A percentile compares a stretch with the other conserved stretches of the same genome.
Conservation (phyloP, 2,797 vertebrate species). For the Anomalospiza imberbis region DNA sequence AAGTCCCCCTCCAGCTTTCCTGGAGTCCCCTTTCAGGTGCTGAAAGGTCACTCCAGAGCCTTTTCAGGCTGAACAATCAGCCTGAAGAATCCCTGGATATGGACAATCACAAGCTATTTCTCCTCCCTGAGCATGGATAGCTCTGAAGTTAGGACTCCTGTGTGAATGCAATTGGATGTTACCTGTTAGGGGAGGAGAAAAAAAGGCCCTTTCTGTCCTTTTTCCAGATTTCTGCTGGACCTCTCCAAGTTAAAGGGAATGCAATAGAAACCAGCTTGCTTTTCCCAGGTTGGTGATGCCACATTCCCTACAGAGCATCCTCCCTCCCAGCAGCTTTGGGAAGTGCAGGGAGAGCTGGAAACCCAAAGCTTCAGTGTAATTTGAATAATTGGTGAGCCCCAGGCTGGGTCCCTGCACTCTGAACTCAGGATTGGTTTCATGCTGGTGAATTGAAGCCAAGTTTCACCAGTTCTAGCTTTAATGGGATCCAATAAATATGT, state of each 20-base stretch:
- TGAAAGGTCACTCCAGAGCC: neutral
- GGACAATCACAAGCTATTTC: neutral
- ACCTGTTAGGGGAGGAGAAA: neutral
- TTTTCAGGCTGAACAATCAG: neutral
- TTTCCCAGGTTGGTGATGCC: neutral
- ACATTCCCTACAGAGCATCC: neutral
- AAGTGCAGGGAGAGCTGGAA: neutral
- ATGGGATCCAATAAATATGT: neutral
- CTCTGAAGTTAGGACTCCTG: neutral
- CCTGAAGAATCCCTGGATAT: neutral
- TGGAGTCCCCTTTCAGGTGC: neutral
- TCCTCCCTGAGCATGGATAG: neutral
- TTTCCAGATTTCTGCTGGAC: neutral
- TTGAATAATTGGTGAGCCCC: neutral
- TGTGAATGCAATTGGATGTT: neutral
- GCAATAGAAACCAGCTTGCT: neutral
- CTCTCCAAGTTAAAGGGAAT: neutral
- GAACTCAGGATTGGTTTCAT: neutral
- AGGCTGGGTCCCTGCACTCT: neutral
- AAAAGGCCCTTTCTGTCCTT: neutral
- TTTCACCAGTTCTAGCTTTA: neutral
- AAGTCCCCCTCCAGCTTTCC: neutral
- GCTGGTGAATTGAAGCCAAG: neutral
- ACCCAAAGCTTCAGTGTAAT: neutral
- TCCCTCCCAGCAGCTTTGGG: neutral